These are phyloP conservation scores for Tenebrio molitor DNA, from an alignment of 1,140 invertebrate genomes.

Conservation along the genomic window DNA sequence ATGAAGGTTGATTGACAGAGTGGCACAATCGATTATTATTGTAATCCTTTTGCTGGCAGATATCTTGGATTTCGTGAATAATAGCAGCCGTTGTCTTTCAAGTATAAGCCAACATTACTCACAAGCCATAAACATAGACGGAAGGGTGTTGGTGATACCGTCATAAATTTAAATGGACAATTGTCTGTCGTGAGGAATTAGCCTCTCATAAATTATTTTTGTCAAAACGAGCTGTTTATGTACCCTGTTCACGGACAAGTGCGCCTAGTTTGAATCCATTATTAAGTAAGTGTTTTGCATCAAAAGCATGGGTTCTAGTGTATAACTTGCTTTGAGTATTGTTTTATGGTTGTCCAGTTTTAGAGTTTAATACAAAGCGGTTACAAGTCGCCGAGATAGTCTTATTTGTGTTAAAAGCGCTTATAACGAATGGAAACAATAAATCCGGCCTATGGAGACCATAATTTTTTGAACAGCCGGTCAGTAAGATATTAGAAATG, in stretches of 20 bases:
- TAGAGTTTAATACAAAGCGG: neutral
- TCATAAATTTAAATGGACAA: constrained; percentile 20
- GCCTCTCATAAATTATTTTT: constrained; percentile 12
- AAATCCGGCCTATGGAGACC: no score
- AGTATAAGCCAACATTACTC: no score
- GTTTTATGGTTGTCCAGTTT: constrained; percentile 2
- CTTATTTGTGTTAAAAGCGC: neutral
- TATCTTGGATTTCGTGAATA: no score
- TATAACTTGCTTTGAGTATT: neutral
- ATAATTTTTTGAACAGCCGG: no score
- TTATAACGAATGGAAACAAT: no score
- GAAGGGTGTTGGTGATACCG: neutral
- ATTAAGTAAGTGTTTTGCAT: constrained; percentile 26
- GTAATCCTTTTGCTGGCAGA: no score
- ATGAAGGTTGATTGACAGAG: no score
- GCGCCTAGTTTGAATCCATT: constrained; percentile 10
- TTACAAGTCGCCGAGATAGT: neutral
- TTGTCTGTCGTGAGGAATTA: constrained; percentile 12
- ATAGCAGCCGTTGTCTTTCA: no score
- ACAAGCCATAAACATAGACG: no score
- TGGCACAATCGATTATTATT: no score
- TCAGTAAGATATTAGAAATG: no score
- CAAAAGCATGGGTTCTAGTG: constrained; percentile 2
- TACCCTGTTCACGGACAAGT: neutral
- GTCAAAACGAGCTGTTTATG: neutral